Conservation (phyloP, 1,140 invertebrate genomes). For the Augochlora pura region DNA sequence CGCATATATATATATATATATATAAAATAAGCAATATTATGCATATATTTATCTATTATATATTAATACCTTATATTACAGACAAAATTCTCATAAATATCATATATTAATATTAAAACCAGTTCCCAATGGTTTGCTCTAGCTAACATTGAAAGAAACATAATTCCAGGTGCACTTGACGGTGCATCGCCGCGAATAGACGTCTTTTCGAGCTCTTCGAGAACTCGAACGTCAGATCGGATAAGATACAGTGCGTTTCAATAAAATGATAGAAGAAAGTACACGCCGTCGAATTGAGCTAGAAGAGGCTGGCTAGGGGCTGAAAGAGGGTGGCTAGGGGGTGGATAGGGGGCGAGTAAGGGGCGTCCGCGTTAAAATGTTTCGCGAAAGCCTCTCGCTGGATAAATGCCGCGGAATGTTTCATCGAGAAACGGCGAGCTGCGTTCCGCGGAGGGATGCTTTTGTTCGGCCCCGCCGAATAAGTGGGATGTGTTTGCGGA, state of each 20-base stretch:
- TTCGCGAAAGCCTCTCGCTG: background rate
- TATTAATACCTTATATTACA: too few relatives aligned
- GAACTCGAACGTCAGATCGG: background rate
- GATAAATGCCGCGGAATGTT: background rate
- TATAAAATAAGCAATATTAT: too few relatives aligned
- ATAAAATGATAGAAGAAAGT: constrained; percentile 1
- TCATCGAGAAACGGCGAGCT: background rate
- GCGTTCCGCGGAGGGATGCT: too few relatives aligned
- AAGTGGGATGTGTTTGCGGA: background rate
- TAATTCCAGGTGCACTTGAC: background rate
- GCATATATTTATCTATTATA: too few relatives aligned
- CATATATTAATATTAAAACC: too few relatives aligned
- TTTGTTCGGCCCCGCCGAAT: background rate
- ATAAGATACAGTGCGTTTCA: constrained; percentile 3
- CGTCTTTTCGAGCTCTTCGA: background rate
- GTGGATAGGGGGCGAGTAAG: background rate
- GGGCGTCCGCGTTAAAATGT: background rate
- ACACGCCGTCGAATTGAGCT: background rate
- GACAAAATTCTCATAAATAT: too few relatives aligned
- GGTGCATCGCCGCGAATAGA: constrained; percentile 1
- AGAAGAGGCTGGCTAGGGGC: too few relatives aligned
- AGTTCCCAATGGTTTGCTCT: too few relatives aligned
- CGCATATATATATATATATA: too few relatives aligned
- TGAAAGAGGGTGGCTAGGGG: too few relatives aligned
- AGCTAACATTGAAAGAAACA: background rate